A percentile compares a stretch with the other conserved stretches of the same genome.
Conservation (phyloP, 2,797 vertebrate genomes). For the Scyliorhinus canicula region DNA sequence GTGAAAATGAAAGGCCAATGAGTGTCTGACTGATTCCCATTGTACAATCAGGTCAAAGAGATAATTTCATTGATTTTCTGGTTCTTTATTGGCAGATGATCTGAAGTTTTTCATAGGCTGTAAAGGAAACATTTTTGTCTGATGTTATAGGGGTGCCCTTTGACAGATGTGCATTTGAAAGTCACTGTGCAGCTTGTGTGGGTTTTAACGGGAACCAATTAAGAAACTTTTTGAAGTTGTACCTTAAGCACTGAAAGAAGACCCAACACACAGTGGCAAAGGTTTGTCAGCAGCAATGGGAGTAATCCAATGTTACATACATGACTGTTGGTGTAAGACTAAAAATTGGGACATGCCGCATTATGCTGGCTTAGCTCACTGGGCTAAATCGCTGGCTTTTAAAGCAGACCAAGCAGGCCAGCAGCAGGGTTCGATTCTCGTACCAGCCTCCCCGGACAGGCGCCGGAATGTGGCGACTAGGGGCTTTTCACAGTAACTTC, state of each 20-base stretch:
- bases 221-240: neutral
- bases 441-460: too few relatives aligned
- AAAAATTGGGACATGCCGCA: neutral
- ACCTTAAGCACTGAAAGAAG: neutral
- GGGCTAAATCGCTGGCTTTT: too few relatives aligned
- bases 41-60: neutral
- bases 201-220: neutral
- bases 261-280: neutral
- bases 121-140: neutral
- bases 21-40: neutral
- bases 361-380: too few relatives aligned
- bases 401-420: too few relatives aligned
- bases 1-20: neutral
- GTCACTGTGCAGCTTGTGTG: neutral
- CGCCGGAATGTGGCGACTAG: too few relatives aligned
- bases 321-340: neutral
- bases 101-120: neutral
- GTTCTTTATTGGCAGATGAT: neutral
- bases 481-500: too few relatives aligned
- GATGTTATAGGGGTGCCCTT: neutral
- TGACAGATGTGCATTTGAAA: neutral
- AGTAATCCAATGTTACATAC: neutral
- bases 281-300: neutral
- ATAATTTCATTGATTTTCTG: neutral
- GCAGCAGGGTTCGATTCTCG: too few relatives aligned